Conservation (phyloP, 2,113 vertebrate species). For the Halichoeres trimaculatus region DNA sequence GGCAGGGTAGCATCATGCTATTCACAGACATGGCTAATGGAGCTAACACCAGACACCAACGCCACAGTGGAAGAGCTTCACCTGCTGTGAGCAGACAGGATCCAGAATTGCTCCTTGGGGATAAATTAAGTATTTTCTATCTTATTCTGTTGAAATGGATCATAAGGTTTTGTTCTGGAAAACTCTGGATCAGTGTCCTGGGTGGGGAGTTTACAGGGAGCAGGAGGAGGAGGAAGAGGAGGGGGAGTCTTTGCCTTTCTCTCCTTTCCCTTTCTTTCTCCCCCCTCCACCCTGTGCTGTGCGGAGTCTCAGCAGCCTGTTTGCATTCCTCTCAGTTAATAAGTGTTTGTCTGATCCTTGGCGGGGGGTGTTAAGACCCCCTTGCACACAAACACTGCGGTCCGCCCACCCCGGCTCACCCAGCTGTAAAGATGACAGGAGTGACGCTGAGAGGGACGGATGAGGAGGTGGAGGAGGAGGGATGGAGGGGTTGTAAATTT, state of each 20-base stretch:
- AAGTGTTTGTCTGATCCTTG: constrained; percentile 80
- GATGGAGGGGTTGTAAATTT: constrained; percentile 48
- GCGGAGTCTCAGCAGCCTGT: constrained; percentile 73
- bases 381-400: constrained; percentile 14
- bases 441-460: constrained; percentile 36
- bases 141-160: too few species aligned
- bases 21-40: too few species aligned
- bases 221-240: neutral
- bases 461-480: neutral
- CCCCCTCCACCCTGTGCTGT: constrained; percentile 41
- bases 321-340: constrained; percentile 88
- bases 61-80: too few species aligned
- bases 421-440: constrained; percentile 54
- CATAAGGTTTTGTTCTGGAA: constrained; percentile 66
- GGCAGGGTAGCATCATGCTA: too few species aligned
- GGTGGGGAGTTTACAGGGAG: constrained; percentile 40
- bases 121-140: too few species aligned
- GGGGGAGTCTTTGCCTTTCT: constrained; percentile 13
- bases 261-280: constrained; percentile 25
- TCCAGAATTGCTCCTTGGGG: too few species aligned
- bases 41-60: too few species aligned
- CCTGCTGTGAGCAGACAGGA: too few species aligned
- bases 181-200: constrained; percentile 42
- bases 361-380: constrained; percentile 63
- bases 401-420: constrained; percentile 7